Evolutionary conservation across 2,888 invertebrate species (phyloP).

Genomic region (Chrysina gloriosa): DNA sequence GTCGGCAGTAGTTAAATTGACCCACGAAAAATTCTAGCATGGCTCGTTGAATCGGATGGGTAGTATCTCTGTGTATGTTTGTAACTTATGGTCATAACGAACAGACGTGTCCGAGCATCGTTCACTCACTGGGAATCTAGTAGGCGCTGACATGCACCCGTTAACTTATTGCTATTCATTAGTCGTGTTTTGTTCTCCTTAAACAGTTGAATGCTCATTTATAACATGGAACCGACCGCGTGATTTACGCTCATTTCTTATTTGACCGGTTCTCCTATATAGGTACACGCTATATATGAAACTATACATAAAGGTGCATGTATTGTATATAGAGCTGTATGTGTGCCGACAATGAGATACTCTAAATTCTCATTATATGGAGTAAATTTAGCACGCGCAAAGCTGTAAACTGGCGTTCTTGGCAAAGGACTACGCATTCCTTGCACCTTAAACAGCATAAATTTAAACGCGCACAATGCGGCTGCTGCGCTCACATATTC

Average conservation of each 20-base stretch:
- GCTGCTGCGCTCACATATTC: slow-evolving; percentile 31
- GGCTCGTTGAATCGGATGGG: slow-evolving; percentile 39
- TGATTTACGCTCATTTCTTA: slow-evolving; percentile 53
- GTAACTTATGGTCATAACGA: slow-evolving; percentile 46
- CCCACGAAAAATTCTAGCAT: not conserved
- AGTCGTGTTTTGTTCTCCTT: slow-evolving; percentile 58
- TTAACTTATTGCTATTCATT: slow-evolving; percentile 59
- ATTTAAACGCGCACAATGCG: slow-evolving; percentile 39
- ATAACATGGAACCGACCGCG: slow-evolving; percentile 55
- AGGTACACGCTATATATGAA: slow-evolving; percentile 28
- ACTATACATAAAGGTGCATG: slow-evolving; percentile 11
- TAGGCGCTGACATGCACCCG: slow-evolving; percentile 54
- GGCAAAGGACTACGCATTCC: slow-evolving; percentile 42
- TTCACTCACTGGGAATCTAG: slow-evolving; percentile 50
- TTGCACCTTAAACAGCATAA: slow-evolving; percentile 44
- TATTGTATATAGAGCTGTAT: slow-evolving; percentile 23
- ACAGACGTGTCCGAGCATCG: slow-evolving; percentile 51
- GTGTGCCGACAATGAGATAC: slow-evolving; percentile 40
- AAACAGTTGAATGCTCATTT: slow-evolving; percentile 57
- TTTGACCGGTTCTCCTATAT: slow-evolving; percentile 44
- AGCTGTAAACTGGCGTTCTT: slow-evolving; percentile 43
- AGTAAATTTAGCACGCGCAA: slow-evolving; percentile 42
- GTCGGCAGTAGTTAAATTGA: not conserved
- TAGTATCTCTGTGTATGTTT: slow-evolving; percentile 38
- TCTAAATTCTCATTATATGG: slow-evolving; percentile 43